Base-by-base conservation (phyloP, 2,888 invertebrate species). In the Orchesella flavescens region DNA sequence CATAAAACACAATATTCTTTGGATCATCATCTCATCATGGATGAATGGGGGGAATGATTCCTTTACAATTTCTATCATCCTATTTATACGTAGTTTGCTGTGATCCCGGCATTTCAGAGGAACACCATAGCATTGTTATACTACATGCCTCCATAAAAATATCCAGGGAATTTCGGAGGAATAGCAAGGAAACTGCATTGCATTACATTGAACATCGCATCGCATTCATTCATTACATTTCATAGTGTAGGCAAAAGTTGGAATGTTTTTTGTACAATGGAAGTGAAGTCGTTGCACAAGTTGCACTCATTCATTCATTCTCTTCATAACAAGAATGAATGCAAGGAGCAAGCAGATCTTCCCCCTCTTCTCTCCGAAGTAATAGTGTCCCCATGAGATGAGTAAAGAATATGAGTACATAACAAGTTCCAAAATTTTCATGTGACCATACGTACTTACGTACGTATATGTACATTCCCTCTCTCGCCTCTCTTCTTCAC, bases 11-110 rank as follows among this genome's bases (percentile, higher is more conserved):
- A 72, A 79, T 79, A 65, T 34, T 72, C 79, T 46, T 65, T 72
- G 72, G 79, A 79, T 79, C 72, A 79, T 79, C 72, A 79, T 79
- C 79, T 79, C 79, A 79, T 79, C 79, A 79, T 79, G 55, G 65
- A 72, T 63, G 72, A 72, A 79, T 72, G 72, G 44, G 71, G 79
- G 71, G 68, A 69, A 77, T 68, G 68, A 69, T 66, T 76, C 69
- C 77, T 21, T 57, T 19, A 21, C 19, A 34, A 23, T 46, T 34
- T 34, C 34, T 34, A 34, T 34, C 34, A 34, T 2, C 34, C 7
- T 34, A 34, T 34, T 34, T 34, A 34, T 34, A 34, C 34, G 1
- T 21, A 19, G 17, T 15, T 44, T 34, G 7, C 24, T 49, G 74
- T n/a, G 71, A 68, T 46, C 78, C 24, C 53, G 77, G 59, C 53